Conservation (phyloP, 2,113 vertebrate species). For the Myotis brandtii region DNA sequence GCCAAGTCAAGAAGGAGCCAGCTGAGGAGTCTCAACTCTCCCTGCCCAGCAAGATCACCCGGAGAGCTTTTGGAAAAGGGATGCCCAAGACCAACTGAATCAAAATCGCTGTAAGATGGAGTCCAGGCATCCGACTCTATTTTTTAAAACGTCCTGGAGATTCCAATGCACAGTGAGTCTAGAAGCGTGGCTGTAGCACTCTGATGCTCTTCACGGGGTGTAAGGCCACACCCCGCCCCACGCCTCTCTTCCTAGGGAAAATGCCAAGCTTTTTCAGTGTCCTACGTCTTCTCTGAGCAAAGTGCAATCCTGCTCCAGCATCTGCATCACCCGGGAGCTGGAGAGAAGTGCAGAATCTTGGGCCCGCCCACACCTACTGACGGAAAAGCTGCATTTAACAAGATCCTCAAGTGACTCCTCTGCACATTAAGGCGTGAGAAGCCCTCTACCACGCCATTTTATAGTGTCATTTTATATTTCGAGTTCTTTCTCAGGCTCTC, state of each 20-base stretch:
- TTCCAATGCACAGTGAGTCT: not conserved
- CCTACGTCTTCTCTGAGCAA: rapidly evolving
- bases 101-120: not conserved
- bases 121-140: too few species aligned
- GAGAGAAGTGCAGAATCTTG: not conserved
- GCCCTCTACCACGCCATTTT: not conserved
- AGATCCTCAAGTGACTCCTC: not conserved
- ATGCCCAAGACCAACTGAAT: rapidly evolving
- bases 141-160: not conserved
- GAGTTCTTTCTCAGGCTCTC: not conserved
- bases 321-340: not conserved
- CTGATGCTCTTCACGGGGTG: not conserved
- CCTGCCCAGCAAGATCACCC: not conserved
- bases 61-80: not conserved
- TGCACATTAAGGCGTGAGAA: rapidly evolving
- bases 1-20: not conserved
- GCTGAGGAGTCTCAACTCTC: not conserved
- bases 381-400: too few species aligned
- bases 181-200: rapidly evolving
- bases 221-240: rapidly evolving
- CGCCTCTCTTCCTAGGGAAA: not conserved
- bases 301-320: not conserved
- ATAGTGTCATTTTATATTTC: too few species aligned
- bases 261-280: rapidly evolving
- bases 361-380: rapidly evolving